A percentile compares a stretch with the other conserved stretches of the same genome.
Conservation (phyloP, 2,113 vertebrate species). For the Indicator indicator region DNA sequence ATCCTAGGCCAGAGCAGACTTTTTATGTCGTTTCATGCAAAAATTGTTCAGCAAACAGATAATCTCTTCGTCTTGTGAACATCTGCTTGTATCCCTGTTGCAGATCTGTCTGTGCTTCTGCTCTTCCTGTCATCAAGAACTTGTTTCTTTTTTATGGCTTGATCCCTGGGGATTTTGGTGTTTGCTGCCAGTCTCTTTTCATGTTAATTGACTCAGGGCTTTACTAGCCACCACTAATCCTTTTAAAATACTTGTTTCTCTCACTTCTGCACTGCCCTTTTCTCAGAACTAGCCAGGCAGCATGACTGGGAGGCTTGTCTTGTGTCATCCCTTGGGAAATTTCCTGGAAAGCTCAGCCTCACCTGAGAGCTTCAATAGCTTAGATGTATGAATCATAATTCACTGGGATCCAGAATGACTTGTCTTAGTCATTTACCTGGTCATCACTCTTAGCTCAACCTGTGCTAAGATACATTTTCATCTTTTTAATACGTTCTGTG, state of each 20-base stretch:
- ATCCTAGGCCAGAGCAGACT: not conserved
- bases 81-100: not conserved
- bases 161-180: not conserved
- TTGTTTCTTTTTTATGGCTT: not conserved
- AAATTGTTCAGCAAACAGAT: not conserved
- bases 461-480: not conserved
- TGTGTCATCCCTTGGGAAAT: not conserved
- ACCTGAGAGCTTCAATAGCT: not conserved
- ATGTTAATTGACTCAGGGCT: not conserved
- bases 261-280: slow-evolving; percentile 9
- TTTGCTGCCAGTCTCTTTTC: not conserved
- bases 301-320: not conserved
- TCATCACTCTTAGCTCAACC: not conserved
- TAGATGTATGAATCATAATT: not conserved
- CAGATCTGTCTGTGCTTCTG: not conserved
- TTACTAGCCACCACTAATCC: not conserved
- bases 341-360: slow-evolving; percentile 42
- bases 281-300: not conserved
- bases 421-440: not conserved
- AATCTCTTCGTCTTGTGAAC: not conserved
- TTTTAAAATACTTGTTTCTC: slow-evolving; percentile 6
- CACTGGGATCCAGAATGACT: not conserved
- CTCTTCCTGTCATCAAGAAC: not conserved
- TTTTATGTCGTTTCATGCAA: not conserved
- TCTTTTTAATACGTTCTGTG: not conserved